A percentile compares a stretch with the other conserved stretches of the same genome.
Evolutionary conservation across 2,797 vertebrate genomes (phyloP).

Genomic region (Buphagus erythrorhynchus): DNA sequence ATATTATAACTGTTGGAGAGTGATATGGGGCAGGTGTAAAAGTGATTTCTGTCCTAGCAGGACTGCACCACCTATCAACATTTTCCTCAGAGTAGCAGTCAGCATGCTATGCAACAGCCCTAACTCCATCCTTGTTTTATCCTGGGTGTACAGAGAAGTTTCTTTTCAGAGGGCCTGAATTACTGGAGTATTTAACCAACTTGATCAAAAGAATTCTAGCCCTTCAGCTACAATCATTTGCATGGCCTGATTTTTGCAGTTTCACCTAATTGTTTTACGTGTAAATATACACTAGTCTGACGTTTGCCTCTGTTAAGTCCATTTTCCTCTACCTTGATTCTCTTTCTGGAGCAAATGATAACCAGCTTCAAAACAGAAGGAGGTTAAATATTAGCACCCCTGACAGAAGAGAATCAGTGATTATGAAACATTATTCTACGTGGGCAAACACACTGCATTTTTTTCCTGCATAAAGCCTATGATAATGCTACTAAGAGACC

Average conservation of each 20-base stretch:
- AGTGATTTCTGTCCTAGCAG: not conserved
- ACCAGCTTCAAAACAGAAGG: not conserved
- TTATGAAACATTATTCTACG: constrained; percentile 23
- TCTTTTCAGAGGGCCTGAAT: not conserved
- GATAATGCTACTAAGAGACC: not conserved
- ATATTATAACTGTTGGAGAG: not conserved
- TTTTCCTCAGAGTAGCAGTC: not conserved
- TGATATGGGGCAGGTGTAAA: not conserved
- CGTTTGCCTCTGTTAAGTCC: not conserved
- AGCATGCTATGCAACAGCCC: not conserved
- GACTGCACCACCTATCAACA: not conserved
- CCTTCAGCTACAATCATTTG: not conserved
- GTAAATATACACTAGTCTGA: not conserved
- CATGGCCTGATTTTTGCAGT: constrained; percentile 6
- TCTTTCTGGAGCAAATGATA: constrained; percentile 8
- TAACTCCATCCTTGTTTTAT: not conserved
- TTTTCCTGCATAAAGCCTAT: not conserved
- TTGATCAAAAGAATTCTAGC: constrained; percentile 30
- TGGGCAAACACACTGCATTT: not conserved
- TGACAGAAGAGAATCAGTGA: not conserved
- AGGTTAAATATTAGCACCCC: not conserved
- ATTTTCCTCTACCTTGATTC: not conserved
- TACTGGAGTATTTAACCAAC: not conserved
- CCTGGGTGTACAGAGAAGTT: not conserved
- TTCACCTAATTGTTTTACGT: not conserved